These are phyloP conservation scores for Noctua comes DNA, from an alignment of 2,888 invertebrate species.

Conservation along the genomic window DNA sequence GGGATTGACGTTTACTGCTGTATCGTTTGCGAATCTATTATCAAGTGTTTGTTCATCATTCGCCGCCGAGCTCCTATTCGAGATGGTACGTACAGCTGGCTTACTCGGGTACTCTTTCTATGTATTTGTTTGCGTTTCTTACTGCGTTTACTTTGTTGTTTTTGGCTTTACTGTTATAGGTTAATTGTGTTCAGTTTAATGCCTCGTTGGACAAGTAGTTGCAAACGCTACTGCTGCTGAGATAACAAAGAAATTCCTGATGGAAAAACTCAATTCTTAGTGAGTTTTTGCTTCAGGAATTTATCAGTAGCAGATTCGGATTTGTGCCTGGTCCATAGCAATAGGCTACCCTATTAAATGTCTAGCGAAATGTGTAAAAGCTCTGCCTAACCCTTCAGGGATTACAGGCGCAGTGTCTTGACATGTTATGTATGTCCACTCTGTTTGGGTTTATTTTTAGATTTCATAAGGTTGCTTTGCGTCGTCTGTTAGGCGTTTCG, in stretches of 20 bases:
- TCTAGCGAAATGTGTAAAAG: background rate
- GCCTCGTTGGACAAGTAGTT: background rate
- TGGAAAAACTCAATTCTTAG: background rate
- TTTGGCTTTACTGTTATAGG: background rate
- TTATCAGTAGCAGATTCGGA: background rate
- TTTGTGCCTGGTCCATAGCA: background rate
- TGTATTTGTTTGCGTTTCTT: background rate
- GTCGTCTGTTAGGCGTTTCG: background rate
- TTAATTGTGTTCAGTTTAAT: background rate
- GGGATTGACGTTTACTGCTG: conserved; percentile 50
- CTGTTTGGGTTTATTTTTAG: background rate
- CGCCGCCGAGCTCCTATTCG: conserved; percentile 32
- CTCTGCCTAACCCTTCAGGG: background rate
- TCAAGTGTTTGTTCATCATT: conserved; percentile 49
- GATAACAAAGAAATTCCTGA: background rate
- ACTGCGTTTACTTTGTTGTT: background rate
- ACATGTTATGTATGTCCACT: background rate
- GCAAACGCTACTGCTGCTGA: background rate
- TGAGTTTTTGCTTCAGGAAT: background rate
- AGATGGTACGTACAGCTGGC: conserved; percentile 47
- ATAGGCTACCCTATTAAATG: background rate
- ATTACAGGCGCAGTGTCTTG: background rate
- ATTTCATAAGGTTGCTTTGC: conserved; percentile 2
- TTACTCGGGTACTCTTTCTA: background rate
- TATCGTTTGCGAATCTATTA: conserved; percentile 37